Percentiles rank a stretch among this genome's conserved stretches.
Conservation (phyloP, 2,113 vertebrate genomes). For the Callipepla californica region DNA sequence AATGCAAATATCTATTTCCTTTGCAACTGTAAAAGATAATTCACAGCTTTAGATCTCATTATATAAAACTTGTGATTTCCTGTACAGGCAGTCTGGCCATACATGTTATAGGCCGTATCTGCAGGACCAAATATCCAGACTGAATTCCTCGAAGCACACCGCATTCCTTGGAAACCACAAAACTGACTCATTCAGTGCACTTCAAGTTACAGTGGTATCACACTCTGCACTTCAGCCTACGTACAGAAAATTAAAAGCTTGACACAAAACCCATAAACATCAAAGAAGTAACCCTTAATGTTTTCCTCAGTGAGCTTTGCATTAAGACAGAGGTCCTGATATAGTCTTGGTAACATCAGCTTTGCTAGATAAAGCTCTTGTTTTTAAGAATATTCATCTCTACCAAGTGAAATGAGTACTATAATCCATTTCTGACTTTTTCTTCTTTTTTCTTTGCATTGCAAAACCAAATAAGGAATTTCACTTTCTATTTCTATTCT, state of each 20-base stretch:
- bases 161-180: conserved; percentile 41
- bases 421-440: conserved; percentile 5
- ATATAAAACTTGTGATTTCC: not conserved
- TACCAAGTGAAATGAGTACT: not conserved
- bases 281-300: not conserved
- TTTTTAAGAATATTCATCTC: not conserved
- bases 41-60: not conserved
- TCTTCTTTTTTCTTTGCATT: not conserved
- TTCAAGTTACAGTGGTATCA: not conserved
- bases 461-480: not conserved
- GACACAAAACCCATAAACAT: not conserved
- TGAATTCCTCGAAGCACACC: conserved; percentile 19
- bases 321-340: not conserved
- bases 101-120: fast-evolving
- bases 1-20: not conserved
- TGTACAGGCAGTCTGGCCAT: not conserved
- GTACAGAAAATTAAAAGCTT: not conserved
- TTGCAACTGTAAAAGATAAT: not conserved
- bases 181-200: conserved; percentile 7
- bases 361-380: not conserved
- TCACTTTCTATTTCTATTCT: not conserved
- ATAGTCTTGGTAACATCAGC: not conserved
- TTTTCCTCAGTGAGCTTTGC: not conserved
- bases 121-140: not conserved
- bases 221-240: not conserved